Evolutionary conservation across 1,140 invertebrate genomes (phyloP).

Genomic region (Zaprionus taronus): DNA sequence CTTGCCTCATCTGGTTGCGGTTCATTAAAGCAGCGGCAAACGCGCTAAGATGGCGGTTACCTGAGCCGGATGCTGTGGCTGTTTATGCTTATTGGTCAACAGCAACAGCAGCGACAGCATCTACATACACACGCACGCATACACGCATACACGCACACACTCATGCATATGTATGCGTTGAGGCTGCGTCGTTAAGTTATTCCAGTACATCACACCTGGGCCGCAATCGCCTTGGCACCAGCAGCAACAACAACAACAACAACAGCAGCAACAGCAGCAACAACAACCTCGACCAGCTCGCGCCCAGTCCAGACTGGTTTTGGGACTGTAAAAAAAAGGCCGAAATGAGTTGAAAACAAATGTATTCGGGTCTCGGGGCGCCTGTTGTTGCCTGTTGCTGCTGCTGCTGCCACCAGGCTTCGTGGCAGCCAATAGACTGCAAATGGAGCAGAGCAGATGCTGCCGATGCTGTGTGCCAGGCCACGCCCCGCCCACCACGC

Average conservation of each 20-base stretch:
- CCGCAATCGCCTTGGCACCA: constrained; percentile 45
- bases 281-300: constrained; percentile 30
- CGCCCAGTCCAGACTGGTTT: constrained; percentile 68
- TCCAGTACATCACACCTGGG: constrained; percentile 82
- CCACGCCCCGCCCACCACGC: constrained; percentile 75
- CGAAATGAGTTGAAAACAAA: constrained; percentile 64
- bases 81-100: constrained; percentile 82
- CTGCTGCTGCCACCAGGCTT: constrained; percentile 2
- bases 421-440: constrained; percentile 77
- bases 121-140: constrained; percentile 23
- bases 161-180: constrained; percentile 70
- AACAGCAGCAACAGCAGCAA: constrained; percentile 9
- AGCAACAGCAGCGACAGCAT: constrained; percentile 66
- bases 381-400: constrained; percentile 55
- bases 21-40: constrained; percentile 68
- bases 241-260: constrained; percentile 10
- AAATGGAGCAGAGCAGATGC: constrained; percentile 81
- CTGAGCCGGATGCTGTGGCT: constrained; percentile 72
- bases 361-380: constrained; percentile 73
- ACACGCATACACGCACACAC: constrained; percentile 22
- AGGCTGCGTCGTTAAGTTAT: constrained; percentile 79
- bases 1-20: constrained; percentile 32
- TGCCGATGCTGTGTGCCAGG: constrained; percentile 40
- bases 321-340: constrained; percentile 35
- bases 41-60: constrained; percentile 73